phyloP scores from a whole-genome alignment of 1,140 invertebrate species.

The Diorhabda sublineata region DNA sequence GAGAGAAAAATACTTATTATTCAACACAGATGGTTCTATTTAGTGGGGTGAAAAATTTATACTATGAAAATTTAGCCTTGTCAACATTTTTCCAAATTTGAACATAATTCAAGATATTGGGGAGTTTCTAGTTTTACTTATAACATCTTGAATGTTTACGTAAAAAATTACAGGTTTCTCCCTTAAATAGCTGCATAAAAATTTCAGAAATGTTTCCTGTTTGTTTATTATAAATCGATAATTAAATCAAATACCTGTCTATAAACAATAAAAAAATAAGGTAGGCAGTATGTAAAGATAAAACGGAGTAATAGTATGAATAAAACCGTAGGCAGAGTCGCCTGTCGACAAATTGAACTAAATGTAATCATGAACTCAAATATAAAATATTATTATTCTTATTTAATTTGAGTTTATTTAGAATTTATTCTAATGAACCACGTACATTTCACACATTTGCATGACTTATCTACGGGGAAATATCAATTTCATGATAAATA shows the following conservation, averaged over 20 bases:
- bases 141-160: no score
- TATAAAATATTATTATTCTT: background rate
- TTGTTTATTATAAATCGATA: background rate
- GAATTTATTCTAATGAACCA: background rate
- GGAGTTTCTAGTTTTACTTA: no score
- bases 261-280: background rate
- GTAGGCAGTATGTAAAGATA: background rate
- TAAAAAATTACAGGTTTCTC: background rate
- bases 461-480: background rate
- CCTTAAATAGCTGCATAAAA: background rate
- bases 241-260: background rate
- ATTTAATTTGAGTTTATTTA: slow-evolving; percentile 1
- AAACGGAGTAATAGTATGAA: background rate
- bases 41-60: no score
- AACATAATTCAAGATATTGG: no score
- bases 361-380: slow-evolving; percentile 1
- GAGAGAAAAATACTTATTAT: no score
- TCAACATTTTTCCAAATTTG: no score
- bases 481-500: background rate
- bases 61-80: no score
- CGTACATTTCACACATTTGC: background rate
- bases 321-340: background rate
- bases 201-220: background rate
- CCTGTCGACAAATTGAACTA: background rate
- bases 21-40: no score